phyloP scores from a whole-genome alignment of 2,888 invertebrate genomes.

The Scaptomyza cyrtandrae region DNA sequence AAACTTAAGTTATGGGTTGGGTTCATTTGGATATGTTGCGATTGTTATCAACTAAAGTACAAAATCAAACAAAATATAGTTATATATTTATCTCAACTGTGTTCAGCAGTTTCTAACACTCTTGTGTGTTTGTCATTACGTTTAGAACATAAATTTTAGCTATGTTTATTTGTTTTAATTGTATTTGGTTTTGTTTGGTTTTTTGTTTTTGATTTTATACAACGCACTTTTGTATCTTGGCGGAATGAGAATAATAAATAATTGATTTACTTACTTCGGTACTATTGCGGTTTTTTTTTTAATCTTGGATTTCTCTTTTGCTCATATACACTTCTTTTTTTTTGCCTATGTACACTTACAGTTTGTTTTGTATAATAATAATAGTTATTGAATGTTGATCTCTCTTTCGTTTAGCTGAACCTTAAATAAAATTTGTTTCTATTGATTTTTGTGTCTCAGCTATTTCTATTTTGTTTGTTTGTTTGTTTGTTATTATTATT shows the following conservation, averaged over 20 bases:
- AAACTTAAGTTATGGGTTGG: slow-evolving; percentile 22
- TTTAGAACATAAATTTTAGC: slow-evolving; percentile 63
- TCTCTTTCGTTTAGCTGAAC: slow-evolving; percentile 40
- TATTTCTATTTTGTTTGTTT: slow-evolving; percentile 56
- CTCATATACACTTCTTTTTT: slow-evolving; percentile 16
- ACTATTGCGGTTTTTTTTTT: slow-evolving; percentile 61
- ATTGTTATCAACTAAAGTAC: slow-evolving; percentile 53
- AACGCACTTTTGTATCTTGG: slow-evolving; percentile 40
- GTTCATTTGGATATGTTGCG: slow-evolving; percentile 67
- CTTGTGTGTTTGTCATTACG: slow-evolving; percentile 22
- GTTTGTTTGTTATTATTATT: slow-evolving; percentile 34
- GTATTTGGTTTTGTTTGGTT: slow-evolving; percentile 16
- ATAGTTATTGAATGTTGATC: slow-evolving; percentile 36
- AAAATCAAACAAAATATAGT: background rate
- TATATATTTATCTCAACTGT: slow-evolving; percentile 37
- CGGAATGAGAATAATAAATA: slow-evolving; percentile 62
- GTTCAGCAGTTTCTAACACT: slow-evolving; percentile 31
- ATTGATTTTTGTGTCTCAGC: slow-evolving; percentile 58
- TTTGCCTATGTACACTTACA: slow-evolving; percentile 58
- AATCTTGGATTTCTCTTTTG: slow-evolving; percentile 32
- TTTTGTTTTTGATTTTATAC: slow-evolving; percentile 44
- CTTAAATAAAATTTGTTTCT: slow-evolving; percentile 71
- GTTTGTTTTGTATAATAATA: slow-evolving; percentile 43
- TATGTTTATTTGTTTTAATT: slow-evolving; percentile 45
- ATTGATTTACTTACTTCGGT: slow-evolving; percentile 76